Conservation (phyloP, 2,888 invertebrate genomes). For the Dasypolia templi region DNA sequence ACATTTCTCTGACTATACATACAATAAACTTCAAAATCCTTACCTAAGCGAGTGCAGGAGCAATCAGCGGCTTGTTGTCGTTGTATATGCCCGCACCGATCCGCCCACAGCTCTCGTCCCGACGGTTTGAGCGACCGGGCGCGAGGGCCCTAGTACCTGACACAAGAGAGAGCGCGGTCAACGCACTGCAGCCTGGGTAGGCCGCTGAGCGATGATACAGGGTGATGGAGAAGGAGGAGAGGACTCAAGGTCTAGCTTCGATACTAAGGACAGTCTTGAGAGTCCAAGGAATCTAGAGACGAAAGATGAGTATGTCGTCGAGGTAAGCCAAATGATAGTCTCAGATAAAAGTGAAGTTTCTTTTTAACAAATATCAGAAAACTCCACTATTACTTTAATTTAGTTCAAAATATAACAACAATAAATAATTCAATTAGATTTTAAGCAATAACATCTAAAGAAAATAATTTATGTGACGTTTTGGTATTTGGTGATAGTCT, state of each 20-base stretch:
- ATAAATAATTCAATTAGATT: conserved; percentile 6
- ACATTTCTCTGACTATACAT: not conserved
- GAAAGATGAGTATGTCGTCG: not conserved
- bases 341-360: conserved; percentile 34
- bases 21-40: conserved; percentile 64
- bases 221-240: conserved; percentile 16
- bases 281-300: not conserved
- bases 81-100: conserved; percentile 87
- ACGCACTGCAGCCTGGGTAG: conserved; percentile 74
- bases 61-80: conserved; percentile 82
- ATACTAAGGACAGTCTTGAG: not conserved
- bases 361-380: conserved; percentile 51
- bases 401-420: conserved; percentile 4
- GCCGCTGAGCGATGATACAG: conserved; percentile 74
- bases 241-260: conserved; percentile 6
- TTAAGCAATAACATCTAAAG: not conserved
- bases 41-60: conserved; percentile 85
- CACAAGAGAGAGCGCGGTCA: conserved; percentile 82
- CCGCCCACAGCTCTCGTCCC: conserved; percentile 87
- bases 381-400: conserved; percentile 25
- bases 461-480: not conserved
- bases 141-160: conserved; percentile 90
- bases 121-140: conserved; percentile 88
- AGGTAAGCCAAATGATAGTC: conserved; percentile 12
- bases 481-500: conserved; percentile 20